Percentiles rank a stretch among this genome's conserved stretches.
Conservation (phyloP, 2,113 vertebrate species). For the Protobothrops mucrosquamatus region DNA sequence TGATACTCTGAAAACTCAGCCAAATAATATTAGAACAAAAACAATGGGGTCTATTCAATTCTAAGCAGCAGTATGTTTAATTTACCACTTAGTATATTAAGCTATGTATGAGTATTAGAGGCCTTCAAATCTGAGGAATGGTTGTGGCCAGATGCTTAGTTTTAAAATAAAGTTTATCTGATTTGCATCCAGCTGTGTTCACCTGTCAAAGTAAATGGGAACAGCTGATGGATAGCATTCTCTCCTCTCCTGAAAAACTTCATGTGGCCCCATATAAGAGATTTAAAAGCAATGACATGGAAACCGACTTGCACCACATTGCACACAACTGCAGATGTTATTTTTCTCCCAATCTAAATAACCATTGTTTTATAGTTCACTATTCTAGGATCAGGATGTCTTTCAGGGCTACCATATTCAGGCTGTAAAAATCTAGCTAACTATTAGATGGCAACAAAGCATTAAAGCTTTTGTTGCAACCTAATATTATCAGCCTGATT, state of each 20-base stretch:
- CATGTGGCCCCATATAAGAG: background rate
- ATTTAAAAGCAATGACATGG: background rate
- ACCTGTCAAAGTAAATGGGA: background rate
- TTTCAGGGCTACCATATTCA: background rate
- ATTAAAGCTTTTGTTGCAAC: background rate
- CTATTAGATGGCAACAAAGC: background rate
- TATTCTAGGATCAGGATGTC: background rate
- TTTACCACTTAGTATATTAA: background rate
- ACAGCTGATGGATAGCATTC: background rate
- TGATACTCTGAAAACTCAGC: constrained; percentile 6
- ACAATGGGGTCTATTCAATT: constrained; percentile 4
- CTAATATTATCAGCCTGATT: background rate
- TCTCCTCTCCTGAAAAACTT: background rate
- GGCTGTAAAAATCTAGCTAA: background rate
- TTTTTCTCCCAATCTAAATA: background rate
- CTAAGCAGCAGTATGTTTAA: background rate
- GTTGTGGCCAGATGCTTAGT: background rate
- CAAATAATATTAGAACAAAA: background rate
- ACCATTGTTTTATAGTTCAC: background rate
- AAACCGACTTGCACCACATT: background rate
- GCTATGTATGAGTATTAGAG: background rate
- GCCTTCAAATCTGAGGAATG: background rate
- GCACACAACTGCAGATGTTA: background rate
- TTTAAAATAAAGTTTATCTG: background rate
- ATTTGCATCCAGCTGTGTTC: background rate